A percentile compares a stretch with the other conserved stretches of the same genome.
Conservation (phyloP, 2,113 vertebrate genomes). For the Clarias batrachus region DNA sequence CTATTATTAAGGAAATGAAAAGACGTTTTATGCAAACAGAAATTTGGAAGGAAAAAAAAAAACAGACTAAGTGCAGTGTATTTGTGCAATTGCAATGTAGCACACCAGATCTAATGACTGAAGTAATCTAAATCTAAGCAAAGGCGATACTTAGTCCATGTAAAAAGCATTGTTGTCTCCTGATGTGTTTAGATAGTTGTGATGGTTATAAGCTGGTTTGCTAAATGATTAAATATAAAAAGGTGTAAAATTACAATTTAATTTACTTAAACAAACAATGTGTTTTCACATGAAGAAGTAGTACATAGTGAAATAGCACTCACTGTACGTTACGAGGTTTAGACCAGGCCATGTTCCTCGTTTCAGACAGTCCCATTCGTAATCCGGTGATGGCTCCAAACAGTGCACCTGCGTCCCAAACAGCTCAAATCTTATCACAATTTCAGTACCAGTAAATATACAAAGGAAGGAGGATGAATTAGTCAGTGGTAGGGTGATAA, state of each 20-base stretch:
- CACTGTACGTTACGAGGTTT: slow-evolving; percentile 88
- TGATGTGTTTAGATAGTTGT: not conserved
- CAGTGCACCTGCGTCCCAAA: slow-evolving; percentile 71
- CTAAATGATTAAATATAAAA: not conserved
- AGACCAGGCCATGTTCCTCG: slow-evolving; percentile 83
- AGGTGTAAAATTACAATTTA: too few relatives aligned
- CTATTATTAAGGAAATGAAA: not conserved
- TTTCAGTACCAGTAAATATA: not conserved
- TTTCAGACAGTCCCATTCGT: slow-evolving; percentile 81
- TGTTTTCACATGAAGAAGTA: not conserved
- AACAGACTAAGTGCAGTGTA: not conserved
- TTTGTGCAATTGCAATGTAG: not conserved
- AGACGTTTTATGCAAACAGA: not conserved
- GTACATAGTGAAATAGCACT: slow-evolving; percentile 59
- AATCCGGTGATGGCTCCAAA: slow-evolving; percentile 83
- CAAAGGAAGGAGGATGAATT: not conserved
- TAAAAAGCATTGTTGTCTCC: not conserved
- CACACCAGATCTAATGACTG: not conserved
- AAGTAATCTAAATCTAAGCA: not conserved
- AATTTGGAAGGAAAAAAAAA: not conserved
- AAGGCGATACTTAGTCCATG: not conserved
- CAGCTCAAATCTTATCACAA: not conserved
- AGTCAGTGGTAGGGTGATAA: not conserved
- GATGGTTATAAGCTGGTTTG: not conserved
- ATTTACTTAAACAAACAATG: not conserved